Evolutionary conservation across 2,888 invertebrate genomes (phyloP).

Genomic region (Tubulanus polymorphus): DNA sequence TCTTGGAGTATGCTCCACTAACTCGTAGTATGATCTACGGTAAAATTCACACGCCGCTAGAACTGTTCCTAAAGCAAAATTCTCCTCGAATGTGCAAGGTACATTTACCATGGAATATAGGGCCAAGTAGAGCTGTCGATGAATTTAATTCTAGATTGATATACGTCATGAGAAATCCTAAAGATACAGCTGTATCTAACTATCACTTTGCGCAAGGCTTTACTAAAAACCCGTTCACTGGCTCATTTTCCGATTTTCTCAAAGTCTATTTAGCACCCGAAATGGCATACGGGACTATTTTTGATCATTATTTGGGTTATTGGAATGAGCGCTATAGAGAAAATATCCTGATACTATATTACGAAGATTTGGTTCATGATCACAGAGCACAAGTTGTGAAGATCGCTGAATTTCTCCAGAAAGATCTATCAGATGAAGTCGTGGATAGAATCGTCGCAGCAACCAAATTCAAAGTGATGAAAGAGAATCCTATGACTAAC

Average conservation of each 20-base stretch:
- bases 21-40: too few species aligned
- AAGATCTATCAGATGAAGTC: background rate
- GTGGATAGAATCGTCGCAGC: background rate
- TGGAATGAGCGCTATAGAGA: background rate
- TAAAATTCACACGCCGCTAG: too few species aligned
- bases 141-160: too few species aligned
- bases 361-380: background rate
- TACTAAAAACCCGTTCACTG: too few species aligned
- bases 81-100: too few species aligned
- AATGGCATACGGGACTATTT: background rate
- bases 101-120: too few species aligned
- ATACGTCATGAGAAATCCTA: constrained; percentile 1
- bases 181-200: background rate
- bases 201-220: background rate
- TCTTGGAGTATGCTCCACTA: too few species aligned
- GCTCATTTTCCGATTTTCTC: background rate
- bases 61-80: too few species aligned
- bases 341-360: background rate
- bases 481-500: background rate
- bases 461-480: background rate
- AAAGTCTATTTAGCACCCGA: background rate
- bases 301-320: background rate
- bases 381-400: background rate
- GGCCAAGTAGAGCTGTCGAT: too few species aligned
- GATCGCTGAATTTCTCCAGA: background rate